Base-by-base conservation (phyloP, 1,140 invertebrate genomes). In the Brachionus plicatilis region DNA sequence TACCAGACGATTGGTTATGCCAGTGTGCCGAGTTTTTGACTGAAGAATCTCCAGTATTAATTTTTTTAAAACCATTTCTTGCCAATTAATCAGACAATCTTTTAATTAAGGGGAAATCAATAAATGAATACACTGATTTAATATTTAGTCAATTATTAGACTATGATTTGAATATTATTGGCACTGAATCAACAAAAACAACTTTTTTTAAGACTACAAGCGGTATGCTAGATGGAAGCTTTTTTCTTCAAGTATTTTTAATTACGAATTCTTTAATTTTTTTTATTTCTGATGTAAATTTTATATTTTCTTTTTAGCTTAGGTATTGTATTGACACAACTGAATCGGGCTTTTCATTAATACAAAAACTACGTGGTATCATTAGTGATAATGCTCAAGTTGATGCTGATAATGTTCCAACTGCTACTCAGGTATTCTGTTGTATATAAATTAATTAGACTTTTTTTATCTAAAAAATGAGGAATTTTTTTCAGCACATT, bases 281-380 rank as follows among this genome's bases (percentile, higher is more conserved):
- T 20, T 65, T 7, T 1, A 65, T 29, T 65, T 11, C 7, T 17
- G 12, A 17, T 8, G 9, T 41, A 24, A 1, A 43, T 17, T 41
- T 72, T 72, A 11, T n/a, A 20, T 20, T 68, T 37, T 20, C 29
- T 47, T 65, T 41, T 12, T 45, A 82, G 79, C 9, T 82, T n/a
- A 82, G 37, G 27, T 82, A 82, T 14, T 82, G 79, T 82, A 33
- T 65, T 65, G 79, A 82, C 43, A 47, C 20, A 20, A 82, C 53
- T 27, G 37, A 82, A 27, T 82, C 79, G 8, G 3, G 17, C 20
- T 82, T 65, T 47, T 65, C 79, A 37, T 11, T 20, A 20, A 82
- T 82, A n/a, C 79, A 82, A 82, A 82, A 82, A 45, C 79, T 82
- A 17, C 56, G 33, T 17, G 79, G 79, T 4, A 82, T 68, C 11